Percentiles rank a stretch among this genome's conserved stretches.
Evolutionary conservation across 2,113 vertebrate species (phyloP).

Genomic region (Grammomys dolichurus): DNA sequence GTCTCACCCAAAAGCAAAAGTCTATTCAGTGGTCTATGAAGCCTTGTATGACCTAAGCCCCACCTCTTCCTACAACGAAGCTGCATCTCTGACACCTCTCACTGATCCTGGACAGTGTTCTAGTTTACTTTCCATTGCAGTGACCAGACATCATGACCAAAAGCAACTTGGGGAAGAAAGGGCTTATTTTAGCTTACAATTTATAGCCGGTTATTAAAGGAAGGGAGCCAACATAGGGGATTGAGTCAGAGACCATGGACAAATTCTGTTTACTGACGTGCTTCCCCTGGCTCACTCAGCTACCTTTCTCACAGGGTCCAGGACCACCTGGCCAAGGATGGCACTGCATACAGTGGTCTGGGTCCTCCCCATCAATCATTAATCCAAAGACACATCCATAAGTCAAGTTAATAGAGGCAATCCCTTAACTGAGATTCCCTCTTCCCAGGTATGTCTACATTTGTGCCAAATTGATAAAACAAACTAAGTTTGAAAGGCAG

Average conservation of each 20-base stretch:
- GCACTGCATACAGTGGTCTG: background rate
- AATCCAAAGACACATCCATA: background rate
- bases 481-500: background rate
- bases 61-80: background rate
- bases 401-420: background rate
- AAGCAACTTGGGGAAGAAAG: background rate
- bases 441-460: background rate
- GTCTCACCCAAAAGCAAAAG: background rate
- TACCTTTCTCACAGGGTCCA: background rate
- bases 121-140: background rate
- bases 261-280: background rate
- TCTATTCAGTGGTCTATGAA: background rate
- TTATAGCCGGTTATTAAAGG: background rate
- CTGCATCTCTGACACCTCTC: background rate
- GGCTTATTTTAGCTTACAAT: background rate
- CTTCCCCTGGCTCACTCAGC: background rate
- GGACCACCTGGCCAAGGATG: background rate
- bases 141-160: background rate
- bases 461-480: background rate
- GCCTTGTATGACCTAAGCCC: background rate
- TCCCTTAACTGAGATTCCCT: background rate
- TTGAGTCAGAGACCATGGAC: background rate
- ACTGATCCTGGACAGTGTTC: background rate
- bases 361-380: background rate
- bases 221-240: background rate